phyloP scores from a whole-genome alignment of 2,888 invertebrate species.

The Ophion obscuratus region DNA sequence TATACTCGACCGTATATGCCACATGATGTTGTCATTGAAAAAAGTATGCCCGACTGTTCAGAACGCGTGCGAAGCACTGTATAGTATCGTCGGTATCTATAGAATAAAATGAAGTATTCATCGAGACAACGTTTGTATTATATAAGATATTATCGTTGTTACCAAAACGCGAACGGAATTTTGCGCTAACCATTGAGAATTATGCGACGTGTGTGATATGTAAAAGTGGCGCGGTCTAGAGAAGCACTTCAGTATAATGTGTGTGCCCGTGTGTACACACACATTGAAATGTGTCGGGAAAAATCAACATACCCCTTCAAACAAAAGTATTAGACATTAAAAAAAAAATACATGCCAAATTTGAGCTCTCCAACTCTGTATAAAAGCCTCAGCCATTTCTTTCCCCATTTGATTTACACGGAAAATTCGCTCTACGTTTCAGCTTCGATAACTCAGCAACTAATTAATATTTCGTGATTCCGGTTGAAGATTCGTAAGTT shows the following conservation, averaged over 20 bases:
- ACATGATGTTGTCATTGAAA: constrained; percentile 23
- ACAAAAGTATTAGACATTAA: too few species aligned
- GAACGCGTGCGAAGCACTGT: constrained; percentile 22
- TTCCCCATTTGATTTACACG: too few species aligned
- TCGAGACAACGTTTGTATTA: constrained; percentile 64
- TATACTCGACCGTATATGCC: background rate
- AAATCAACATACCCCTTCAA: background rate
- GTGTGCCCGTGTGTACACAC: constrained; percentile 24
- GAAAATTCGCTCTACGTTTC: too few species aligned
- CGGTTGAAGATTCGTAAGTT: too few species aligned
- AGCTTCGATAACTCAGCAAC: too few species aligned
- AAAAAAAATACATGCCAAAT: background rate
- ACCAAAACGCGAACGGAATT: constrained; percentile 59
- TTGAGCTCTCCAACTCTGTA: too few species aligned
- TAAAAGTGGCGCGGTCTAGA: constrained; percentile 54
- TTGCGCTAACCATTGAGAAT: constrained; percentile 30
- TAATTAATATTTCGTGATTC: too few species aligned
- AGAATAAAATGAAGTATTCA: constrained; percentile 52
- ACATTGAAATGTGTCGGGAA: constrained; percentile 18
- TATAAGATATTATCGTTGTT: constrained; percentile 68
- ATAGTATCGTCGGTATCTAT: constrained; percentile 6
- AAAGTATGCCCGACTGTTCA: background rate
- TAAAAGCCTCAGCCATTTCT: too few species aligned
- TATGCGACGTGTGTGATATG: constrained; percentile 63
- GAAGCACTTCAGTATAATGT: constrained; percentile 58